Conservation (phyloP, 2,888 invertebrate genomes). For the Bombylius discolor region DNA sequence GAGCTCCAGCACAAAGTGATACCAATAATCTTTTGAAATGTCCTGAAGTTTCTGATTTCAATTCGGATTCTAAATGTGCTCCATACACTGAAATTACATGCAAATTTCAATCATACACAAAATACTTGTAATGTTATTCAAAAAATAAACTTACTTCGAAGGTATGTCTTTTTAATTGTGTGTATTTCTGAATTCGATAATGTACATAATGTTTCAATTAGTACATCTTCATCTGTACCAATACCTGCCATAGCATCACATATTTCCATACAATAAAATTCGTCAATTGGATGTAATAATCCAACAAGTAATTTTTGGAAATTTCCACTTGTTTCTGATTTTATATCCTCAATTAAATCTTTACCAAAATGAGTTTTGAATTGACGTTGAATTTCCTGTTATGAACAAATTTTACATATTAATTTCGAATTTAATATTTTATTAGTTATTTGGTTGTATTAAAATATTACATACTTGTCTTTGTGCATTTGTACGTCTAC, state of each 20-base stretch:
- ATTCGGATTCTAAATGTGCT: constrained; percentile 64
- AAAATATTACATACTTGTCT: constrained; percentile 58
- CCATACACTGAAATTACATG: constrained; percentile 51
- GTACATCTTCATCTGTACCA: constrained; percentile 72
- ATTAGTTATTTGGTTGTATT: constrained; percentile 43
- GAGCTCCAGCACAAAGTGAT: constrained; percentile 59
- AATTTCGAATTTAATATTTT: neutral
- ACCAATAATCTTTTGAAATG: constrained; percentile 82
- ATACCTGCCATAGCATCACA: constrained; percentile 72
- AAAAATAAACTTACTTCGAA: constrained; percentile 48
- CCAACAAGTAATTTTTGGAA: constrained; percentile 75
- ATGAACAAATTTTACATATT: too few species aligned
- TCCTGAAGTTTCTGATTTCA: constrained; percentile 80
- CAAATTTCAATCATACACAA: neutral
- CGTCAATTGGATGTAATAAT: constrained; percentile 70
- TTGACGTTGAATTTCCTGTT: constrained; percentile 31
- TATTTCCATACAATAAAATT: constrained; percentile 67
- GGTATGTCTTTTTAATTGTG: constrained; percentile 64
- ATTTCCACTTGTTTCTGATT: constrained; percentile 78
- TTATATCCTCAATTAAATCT: constrained; percentile 69
- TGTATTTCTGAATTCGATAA: constrained; percentile 73
- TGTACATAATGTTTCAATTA: constrained; percentile 82
- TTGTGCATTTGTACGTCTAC: constrained; percentile 71
- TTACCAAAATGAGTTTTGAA: constrained; percentile 38
- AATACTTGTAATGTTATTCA: neutral